Conservation (phyloP, 2,113 vertebrate genomes). For the Cyphomyrus discorhynchus region DNA sequence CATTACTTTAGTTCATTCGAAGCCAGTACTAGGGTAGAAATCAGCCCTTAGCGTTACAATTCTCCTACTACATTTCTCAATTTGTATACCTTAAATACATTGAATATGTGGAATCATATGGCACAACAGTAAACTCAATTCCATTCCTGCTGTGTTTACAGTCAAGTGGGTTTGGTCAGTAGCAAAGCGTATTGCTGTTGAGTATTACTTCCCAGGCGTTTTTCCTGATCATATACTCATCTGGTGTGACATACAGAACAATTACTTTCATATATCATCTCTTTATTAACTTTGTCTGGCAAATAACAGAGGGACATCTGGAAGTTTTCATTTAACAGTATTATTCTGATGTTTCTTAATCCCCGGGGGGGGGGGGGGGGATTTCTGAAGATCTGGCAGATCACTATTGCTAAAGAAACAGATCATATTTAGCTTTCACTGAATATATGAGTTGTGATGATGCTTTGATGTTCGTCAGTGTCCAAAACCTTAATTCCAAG, state of each 20-base stretch:
- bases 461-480: background rate
- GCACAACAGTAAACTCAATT: background rate
- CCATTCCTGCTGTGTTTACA: background rate
- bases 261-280: background rate
- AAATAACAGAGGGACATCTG: background rate
- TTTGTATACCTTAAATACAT: background rate
- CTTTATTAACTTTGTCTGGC: background rate
- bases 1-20: background rate
- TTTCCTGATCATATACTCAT: background rate
- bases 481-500: slow-evolving; percentile 50
- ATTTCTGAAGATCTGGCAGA: background rate
- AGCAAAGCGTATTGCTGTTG: background rate
- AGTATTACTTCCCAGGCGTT: background rate
- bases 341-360: background rate
- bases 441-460: background rate
- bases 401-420: background rate
- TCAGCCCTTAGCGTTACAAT: background rate
- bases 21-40: background rate
- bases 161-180: background rate
- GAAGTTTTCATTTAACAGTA: background rate
- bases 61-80: background rate
- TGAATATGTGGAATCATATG: background rate
- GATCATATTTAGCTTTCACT: background rate
- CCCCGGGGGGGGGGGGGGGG: background rate
- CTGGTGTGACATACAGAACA: background rate